A percentile compares a stretch with the other conserved stretches of the same genome.
Conservation (phyloP, 1,140 invertebrate species). For the Penaeus vannamei region DNA sequence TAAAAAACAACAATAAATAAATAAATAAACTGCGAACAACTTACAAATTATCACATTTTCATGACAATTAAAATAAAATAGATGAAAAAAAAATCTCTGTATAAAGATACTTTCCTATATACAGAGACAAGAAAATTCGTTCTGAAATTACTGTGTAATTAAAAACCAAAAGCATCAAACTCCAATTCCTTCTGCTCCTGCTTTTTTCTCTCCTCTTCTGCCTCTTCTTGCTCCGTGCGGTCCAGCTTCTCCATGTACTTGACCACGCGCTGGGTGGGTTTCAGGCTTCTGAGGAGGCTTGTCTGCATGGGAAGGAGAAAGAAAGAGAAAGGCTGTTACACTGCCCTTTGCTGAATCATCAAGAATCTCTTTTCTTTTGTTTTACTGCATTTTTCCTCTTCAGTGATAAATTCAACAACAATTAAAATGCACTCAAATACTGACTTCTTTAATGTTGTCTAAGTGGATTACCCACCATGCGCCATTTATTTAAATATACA, state of each 20-base stretch:
- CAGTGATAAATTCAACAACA: neutral
- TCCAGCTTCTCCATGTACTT: slow-evolving; percentile 68
- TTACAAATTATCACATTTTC: too few relatives aligned
- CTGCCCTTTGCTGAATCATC: neutral
- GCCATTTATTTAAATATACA: too few relatives aligned
- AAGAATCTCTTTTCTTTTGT: neutral
- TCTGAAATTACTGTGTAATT: neutral
- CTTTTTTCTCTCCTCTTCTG: slow-evolving; percentile 54
- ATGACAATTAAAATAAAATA: too few relatives aligned
- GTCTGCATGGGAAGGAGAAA: slow-evolving; percentile 51
- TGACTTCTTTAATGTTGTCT: too few relatives aligned
- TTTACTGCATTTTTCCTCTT: neutral
- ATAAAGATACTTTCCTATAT: too few relatives aligned
- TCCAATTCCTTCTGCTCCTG: slow-evolving; percentile 60
- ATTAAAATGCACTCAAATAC: too few relatives aligned
- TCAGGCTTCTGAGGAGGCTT: slow-evolving; percentile 62
- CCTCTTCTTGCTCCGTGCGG: slow-evolving; percentile 45
- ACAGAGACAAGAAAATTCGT: too few relatives aligned
- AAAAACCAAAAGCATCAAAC: slow-evolving; percentile 64
- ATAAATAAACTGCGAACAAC: too few relatives aligned
- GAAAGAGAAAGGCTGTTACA: neutral
- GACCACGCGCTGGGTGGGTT: slow-evolving; percentile 65
- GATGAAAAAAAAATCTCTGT: too few relatives aligned
- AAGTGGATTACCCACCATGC: too few relatives aligned
- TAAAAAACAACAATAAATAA: too few relatives aligned